phyloP scores from a whole-genome alignment of 2,797 vertebrate species.

The Garrulus glandarius region DNA sequence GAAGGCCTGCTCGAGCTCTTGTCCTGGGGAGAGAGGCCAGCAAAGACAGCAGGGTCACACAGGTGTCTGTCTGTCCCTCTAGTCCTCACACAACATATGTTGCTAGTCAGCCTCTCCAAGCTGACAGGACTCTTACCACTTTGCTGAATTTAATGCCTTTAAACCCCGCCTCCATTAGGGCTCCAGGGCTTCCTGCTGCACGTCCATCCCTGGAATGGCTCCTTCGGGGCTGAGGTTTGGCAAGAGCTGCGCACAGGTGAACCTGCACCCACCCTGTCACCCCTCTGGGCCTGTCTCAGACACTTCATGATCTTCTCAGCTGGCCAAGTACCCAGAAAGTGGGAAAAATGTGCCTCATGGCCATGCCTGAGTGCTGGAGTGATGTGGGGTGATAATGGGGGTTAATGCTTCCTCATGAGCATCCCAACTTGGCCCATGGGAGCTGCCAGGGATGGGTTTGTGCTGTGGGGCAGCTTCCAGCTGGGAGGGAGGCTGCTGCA shows the following conservation, averaged over 20 bases:
- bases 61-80: background rate
- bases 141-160: background rate
- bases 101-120: background rate
- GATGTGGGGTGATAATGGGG: background rate
- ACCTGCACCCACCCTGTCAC: background rate
- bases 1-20: background rate
- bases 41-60: background rate
- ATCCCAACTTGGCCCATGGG: rapidly evolving
- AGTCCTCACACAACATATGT: background rate
- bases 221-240: background rate
- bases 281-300: background rate
- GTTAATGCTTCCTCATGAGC: background rate
- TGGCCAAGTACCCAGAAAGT: background rate
- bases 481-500: background rate
- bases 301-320: background rate
- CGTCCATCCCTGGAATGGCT: background rate
- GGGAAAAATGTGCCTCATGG: background rate
- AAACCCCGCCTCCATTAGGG: background rate
- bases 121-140: background rate
- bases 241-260: background rate
- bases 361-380: background rate
- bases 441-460: background rate
- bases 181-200: background rate
- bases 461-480: background rate
- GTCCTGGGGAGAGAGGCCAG: background rate